Evolutionary conservation across 2,797 vertebrate species (phyloP).

Genomic region (Diglossa cyanea): DNA sequence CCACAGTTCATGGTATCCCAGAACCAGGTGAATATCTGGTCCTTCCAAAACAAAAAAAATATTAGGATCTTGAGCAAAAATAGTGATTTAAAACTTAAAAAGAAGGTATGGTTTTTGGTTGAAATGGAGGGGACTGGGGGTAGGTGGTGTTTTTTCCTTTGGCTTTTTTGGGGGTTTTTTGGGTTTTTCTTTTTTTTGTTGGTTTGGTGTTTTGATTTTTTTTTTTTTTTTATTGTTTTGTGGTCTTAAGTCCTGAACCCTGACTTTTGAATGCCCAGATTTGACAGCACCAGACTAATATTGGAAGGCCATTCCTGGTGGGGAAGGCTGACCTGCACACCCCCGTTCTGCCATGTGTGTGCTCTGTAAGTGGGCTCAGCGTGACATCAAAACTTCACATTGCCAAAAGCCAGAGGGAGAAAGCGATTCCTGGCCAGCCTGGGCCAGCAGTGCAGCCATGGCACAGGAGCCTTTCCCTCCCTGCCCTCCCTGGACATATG

Average conservation of each 20-base stretch:
- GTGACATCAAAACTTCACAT: accelerated
- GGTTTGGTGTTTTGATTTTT: too few relatives aligned
- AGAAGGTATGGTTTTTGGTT: background rate
- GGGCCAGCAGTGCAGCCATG: background rate
- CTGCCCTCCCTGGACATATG: background rate
- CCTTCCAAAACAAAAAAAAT: background rate
- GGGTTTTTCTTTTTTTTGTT: too few relatives aligned
- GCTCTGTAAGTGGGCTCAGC: accelerated
- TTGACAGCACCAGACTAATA: background rate
- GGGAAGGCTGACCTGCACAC: background rate
- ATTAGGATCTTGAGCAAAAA: background rate
- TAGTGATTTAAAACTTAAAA: background rate
- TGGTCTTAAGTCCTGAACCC: background rate
- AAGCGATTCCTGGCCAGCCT: background rate
- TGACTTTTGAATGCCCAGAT: background rate
- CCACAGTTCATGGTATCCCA: background rate
- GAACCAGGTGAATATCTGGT: background rate
- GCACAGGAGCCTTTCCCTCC: background rate
- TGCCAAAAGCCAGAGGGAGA: background rate
- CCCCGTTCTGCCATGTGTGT: accelerated
- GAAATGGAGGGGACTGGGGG: background rate
- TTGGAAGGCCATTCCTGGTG: background rate
- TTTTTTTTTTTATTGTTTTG: background rate
- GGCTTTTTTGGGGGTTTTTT: too few relatives aligned
- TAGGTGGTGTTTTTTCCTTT: accelerated